phyloP scores from a whole-genome alignment of 2,888 invertebrate genomes.

The Gastracanthus pulcherrimus region DNA sequence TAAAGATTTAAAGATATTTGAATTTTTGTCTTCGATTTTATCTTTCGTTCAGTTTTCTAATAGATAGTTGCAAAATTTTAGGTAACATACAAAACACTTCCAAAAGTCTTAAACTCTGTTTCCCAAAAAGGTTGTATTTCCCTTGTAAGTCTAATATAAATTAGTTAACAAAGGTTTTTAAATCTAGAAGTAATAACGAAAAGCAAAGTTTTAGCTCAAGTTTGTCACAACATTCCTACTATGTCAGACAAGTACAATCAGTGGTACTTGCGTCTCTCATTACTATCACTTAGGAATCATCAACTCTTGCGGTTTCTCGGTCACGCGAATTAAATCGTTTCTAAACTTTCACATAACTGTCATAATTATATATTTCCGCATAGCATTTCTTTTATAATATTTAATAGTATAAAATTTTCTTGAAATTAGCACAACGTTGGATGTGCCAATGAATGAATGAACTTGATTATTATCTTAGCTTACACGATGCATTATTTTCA shows the following conservation, averaged over 20 bases:
- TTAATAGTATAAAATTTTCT: no score
- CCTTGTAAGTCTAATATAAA: no score
- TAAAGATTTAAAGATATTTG: no score
- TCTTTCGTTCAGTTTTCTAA: no score
- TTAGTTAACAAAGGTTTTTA: no score
- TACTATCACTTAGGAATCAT: constrained; percentile 27
- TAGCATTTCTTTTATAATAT: background rate
- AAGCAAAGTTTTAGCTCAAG: background rate
- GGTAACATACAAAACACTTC: no score
- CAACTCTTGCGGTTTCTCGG: constrained; percentile 24
- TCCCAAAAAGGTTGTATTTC: no score
- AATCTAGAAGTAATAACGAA: background rate
- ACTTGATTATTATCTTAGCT: background rate
- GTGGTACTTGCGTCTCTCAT: background rate
- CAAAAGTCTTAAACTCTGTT: no score
- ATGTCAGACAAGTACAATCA: background rate
- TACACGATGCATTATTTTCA: no score
- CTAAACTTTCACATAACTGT: constrained; percentile 4
- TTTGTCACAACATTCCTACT: background rate
- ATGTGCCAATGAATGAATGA: background rate
- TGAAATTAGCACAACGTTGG: background rate
- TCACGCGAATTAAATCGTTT: constrained; percentile 16
- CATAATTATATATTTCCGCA: constrained; percentile 6
- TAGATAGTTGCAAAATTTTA: no score
- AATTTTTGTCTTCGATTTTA: no score